These are phyloP conservation scores for Recurvirostra avosetta DNA, from an alignment of 2,113 vertebrate species.

Conservation along the genomic window DNA sequence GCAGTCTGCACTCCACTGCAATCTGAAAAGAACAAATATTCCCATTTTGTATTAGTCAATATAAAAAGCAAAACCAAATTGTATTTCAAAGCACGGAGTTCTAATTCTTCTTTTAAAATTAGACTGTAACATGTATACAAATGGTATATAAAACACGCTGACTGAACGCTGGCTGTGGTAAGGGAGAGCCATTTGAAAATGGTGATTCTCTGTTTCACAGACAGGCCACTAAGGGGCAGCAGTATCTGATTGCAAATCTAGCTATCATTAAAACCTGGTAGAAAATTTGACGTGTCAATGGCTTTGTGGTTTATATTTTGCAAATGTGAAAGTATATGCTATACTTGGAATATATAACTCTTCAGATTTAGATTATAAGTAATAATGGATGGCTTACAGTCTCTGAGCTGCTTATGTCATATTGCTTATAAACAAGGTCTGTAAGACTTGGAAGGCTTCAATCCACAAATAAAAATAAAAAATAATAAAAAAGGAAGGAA, in stretches of 20 bases:
- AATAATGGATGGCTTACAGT: background rate
- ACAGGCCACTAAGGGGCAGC: background rate
- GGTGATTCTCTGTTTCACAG: background rate
- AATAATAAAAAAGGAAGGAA: background rate
- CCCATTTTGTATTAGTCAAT: background rate
- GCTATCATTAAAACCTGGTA: background rate
- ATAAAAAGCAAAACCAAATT: background rate
- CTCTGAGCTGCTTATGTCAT: background rate
- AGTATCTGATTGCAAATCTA: background rate
- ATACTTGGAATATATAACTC: background rate
- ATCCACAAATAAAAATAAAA: background rate
- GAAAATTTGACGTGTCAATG: background rate
- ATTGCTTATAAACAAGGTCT: background rate
- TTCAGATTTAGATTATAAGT: background rate
- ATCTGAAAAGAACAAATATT: background rate
- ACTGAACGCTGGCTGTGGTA: background rate
- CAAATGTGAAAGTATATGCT: background rate
- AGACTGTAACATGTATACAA: background rate
- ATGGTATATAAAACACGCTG: background rate
- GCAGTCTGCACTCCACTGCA: background rate
- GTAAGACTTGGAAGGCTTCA: background rate
- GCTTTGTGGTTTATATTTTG: background rate
- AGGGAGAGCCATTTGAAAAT: fast-evolving
- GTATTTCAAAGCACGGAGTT: background rate
- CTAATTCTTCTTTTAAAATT: background rate